Conservation (phyloP, 2,797 vertebrate species). For the Austrolebias charrua region DNA sequence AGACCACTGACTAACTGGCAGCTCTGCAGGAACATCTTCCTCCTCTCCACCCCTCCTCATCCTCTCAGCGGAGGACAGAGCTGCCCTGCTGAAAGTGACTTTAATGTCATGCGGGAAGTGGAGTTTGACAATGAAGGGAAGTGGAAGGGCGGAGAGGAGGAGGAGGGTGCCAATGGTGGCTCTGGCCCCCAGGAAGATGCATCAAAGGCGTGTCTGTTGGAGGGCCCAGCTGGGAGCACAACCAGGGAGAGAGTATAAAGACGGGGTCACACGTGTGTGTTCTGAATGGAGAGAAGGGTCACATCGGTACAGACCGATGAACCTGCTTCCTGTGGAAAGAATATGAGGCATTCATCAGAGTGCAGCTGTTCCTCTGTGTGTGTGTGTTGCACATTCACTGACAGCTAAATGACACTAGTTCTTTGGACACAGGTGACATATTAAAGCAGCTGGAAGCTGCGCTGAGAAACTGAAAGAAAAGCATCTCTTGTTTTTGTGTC, state of each 20-base stretch:
- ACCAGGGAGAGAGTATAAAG: constrained; percentile 64
- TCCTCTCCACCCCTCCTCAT: constrained; percentile 12
- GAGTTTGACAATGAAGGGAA: constrained; percentile 30
- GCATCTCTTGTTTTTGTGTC: constrained; percentile 10
- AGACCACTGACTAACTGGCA: constrained; percentile 24
- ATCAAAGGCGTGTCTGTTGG: constrained; percentile 79
- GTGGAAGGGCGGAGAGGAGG: constrained; percentile 30
- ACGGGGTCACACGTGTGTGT: constrained; percentile 46
- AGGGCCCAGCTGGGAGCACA: constrained; percentile 78
- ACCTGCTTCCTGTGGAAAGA: constrained; percentile 74
- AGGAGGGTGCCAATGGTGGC: constrained; percentile 55
- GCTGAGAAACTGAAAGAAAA: constrained; percentile 3
- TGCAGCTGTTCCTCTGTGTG: constrained; percentile 71
- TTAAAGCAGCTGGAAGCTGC: constrained; percentile 44
- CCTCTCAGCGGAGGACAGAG: constrained; percentile 49
- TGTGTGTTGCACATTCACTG: constrained; percentile 57
- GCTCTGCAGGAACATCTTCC: constrained; percentile 27
- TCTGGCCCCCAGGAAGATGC: constrained; percentile 69
- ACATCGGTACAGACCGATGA: constrained; percentile 75
- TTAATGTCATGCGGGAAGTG: constrained; percentile 66
- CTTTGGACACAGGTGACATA: constrained; percentile 70
- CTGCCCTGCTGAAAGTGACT: constrained; percentile 57
- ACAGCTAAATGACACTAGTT: constrained; percentile 73
- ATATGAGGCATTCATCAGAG: constrained; percentile 75
- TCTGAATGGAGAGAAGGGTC: constrained; percentile 63